phyloP scores from a whole-genome alignment of 2,888 invertebrate genomes.

The Diogma glabrata region DNA sequence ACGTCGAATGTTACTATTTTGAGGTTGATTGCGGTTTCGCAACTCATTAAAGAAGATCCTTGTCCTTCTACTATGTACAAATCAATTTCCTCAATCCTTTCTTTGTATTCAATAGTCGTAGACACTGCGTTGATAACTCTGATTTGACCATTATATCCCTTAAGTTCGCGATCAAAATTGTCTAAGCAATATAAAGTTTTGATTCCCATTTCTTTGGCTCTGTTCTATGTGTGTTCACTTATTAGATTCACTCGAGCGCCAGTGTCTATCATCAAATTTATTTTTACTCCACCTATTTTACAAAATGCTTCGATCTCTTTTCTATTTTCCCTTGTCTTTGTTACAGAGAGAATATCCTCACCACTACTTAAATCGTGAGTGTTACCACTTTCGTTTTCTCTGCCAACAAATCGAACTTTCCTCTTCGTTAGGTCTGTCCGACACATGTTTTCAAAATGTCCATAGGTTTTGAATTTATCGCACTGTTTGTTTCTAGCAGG shows the following conservation, averaged over 20 bases:
- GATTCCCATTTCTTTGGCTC: constrained; percentile 1
- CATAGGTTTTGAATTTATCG: constrained; percentile 10
- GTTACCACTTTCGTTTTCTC: neutral
- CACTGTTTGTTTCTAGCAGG: constrained; percentile 11
- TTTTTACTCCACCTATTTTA: neutral
- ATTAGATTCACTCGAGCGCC: neutral
- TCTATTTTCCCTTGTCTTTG: neutral
- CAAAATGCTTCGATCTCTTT: neutral
- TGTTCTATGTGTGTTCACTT: neutral
- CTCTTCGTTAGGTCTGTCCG: constrained; percentile 2
- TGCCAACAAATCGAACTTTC: neutral
- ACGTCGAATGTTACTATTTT: neutral
- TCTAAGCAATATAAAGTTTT: neutral
- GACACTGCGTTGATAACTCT: neutral
- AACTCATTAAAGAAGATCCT: neutral
- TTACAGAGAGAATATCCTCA: neutral
- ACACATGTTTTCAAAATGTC: constrained; percentile 11
- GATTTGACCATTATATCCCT: neutral
- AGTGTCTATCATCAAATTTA: neutral
- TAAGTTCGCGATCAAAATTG: neutral
- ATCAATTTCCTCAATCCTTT: neutral
- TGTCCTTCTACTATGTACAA: constrained; percentile 1
- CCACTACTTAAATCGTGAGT: neutral
- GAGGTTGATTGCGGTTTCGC: neutral
- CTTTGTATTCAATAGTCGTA: neutral